phyloP scores from a whole-genome alignment of 2,888 invertebrate species.

The Eulithis prunata region DNA sequence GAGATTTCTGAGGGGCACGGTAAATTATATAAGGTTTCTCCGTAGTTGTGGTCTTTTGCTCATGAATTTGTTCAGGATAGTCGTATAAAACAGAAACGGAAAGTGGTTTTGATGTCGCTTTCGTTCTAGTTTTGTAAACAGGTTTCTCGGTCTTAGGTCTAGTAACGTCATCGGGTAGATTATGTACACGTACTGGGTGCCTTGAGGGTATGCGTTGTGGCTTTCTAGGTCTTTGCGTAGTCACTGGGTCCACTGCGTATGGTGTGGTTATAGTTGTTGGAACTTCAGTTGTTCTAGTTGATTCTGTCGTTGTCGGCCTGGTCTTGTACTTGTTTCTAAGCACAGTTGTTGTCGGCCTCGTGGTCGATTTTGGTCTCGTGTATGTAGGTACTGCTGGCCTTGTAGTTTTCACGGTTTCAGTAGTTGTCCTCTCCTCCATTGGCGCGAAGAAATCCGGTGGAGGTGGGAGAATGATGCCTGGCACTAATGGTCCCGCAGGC shows the following conservation, averaged over 20 bases:
- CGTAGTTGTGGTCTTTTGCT: slow-evolving; percentile 71
- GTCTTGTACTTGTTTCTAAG: slow-evolving; percentile 73
- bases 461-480: slow-evolving; percentile 94
- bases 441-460: slow-evolving; percentile 94
- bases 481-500: slow-evolving; percentile 93
- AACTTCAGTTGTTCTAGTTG: slow-evolving; percentile 67
- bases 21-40: slow-evolving; percentile 81
- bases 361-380: slow-evolving; percentile 64
- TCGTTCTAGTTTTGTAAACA: slow-evolving; percentile 75
- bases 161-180: slow-evolving; percentile 69
- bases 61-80: slow-evolving; percentile 74
- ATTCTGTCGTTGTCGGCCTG: slow-evolving; percentile 71
- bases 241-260: slow-evolving; percentile 69
- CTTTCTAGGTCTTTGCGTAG: slow-evolving; percentile 69
- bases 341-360: slow-evolving; percentile 55
- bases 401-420: slow-evolving; percentile 62
- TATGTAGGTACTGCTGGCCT: slow-evolving; percentile 57
- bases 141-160: slow-evolving; percentile 77
- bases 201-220: slow-evolving; percentile 74
- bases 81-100: slow-evolving; percentile 80
- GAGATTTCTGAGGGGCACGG: slow-evolving; percentile 74
- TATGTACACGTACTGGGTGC: slow-evolving; percentile 74
- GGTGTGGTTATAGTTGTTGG: slow-evolving; percentile 72
- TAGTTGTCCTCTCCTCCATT: slow-evolving; percentile 81
- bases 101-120: slow-evolving; percentile 77